Conservation (phyloP, 2,797 vertebrate species). For the Anabas testudineus region DNA sequence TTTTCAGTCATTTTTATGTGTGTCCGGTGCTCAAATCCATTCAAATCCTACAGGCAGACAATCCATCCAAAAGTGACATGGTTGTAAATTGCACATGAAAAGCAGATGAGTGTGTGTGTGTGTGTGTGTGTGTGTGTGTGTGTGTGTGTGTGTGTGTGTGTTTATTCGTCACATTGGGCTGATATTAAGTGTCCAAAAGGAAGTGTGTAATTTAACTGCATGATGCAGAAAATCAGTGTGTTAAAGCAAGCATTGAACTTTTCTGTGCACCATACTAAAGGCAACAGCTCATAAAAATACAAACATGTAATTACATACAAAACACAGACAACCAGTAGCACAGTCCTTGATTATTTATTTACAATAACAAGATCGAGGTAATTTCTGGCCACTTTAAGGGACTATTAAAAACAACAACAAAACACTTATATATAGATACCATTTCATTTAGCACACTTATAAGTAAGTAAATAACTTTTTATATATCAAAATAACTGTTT, state of each 20-base stretch:
- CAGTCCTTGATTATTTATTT: too few relatives aligned
- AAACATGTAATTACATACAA: constrained; percentile 4
- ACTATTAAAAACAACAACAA: too few relatives aligned
- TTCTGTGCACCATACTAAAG: background rate
- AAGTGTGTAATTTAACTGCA: background rate
- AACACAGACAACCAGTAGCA: background rate
- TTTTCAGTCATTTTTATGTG: constrained; percentile 25
- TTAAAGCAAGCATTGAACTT: constrained; percentile 5
- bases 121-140: background rate
- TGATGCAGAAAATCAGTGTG: constrained; percentile 10
- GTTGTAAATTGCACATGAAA: constrained; percentile 22
- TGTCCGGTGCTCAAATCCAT: constrained; percentile 28
- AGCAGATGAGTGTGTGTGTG: background rate
- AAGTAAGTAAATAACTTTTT: too few relatives aligned
- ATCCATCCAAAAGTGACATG: constrained; percentile 20
- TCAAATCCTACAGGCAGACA: constrained; percentile 15
- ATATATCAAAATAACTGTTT: too few relatives aligned
- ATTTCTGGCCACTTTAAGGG: too few relatives aligned
- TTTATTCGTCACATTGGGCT: constrained; percentile 1
- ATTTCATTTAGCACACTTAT: too few relatives aligned
- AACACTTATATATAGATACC: too few relatives aligned
- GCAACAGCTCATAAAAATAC: constrained; percentile 11
- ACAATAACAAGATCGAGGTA: background rate
- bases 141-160: background rate
- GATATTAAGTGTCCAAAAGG: constrained; percentile 2